These are phyloP conservation scores for Strix occidentalis DNA, from an alignment of 2,797 vertebrate genomes.

Conservation along the genomic window DNA sequence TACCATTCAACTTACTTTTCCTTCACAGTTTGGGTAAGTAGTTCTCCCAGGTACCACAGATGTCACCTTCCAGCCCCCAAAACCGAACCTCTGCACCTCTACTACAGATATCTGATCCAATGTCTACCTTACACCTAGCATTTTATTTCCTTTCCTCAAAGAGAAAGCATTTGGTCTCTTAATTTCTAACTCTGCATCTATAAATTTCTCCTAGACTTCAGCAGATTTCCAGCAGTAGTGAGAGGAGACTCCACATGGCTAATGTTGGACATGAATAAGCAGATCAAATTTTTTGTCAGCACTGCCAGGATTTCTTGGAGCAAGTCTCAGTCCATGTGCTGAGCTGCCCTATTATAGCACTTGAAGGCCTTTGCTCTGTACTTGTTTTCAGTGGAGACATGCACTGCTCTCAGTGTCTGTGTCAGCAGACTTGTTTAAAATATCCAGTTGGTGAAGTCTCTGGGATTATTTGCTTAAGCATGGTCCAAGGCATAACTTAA, in stretches of 20 bases:
- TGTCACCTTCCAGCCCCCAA: background rate
- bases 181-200: background rate
- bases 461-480: background rate
- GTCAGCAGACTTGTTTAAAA: background rate
- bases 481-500: background rate
- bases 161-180: background rate
- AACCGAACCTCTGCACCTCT: background rate
- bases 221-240: constrained; percentile 27
- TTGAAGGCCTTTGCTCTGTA: background rate
- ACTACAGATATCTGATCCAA: background rate
- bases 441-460: background rate
- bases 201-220: background rate
- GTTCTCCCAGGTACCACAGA: background rate
- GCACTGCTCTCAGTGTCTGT: background rate
- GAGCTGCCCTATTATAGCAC: background rate
- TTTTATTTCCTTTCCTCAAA: background rate
- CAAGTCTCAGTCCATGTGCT: background rate
- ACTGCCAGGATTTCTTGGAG: constrained; percentile 53
- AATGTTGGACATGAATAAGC: background rate
- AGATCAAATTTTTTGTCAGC: background rate
- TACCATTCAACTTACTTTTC: background rate
- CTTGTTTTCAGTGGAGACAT: background rate
- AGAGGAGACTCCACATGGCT: background rate
- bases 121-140: background rate
- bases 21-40: background rate